Conservation (phyloP, 1,140 invertebrate species). For the Holcopasites calliopsidis region DNA sequence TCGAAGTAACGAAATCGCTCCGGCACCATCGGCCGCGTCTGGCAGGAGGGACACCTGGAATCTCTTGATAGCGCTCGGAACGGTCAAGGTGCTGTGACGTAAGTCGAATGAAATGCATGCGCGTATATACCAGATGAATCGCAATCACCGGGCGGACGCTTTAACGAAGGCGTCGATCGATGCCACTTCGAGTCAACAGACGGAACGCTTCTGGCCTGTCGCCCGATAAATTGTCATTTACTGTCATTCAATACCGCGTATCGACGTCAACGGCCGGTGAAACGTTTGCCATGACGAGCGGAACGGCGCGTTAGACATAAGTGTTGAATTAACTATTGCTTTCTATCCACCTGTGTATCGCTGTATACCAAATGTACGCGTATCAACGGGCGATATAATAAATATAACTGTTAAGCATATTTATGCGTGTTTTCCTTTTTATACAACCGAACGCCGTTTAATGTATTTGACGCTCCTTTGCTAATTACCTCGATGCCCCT, state of each 20-base stretch:
- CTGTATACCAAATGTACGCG: no score
- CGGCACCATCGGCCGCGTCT: background rate
- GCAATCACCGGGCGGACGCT: background rate
- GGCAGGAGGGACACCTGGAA: background rate
- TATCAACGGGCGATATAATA: no score
- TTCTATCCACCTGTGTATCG: background rate
- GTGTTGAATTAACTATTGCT: background rate
- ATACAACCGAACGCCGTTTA: no score
- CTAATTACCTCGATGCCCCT: no score
- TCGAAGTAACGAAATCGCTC: background rate
- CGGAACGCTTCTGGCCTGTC: no score
- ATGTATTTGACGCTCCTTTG: no score
- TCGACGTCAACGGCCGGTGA: conserved; percentile 7
- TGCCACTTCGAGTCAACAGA: no score
- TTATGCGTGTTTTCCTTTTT: no score
- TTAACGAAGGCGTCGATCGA: background rate
- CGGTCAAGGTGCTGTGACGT: conserved; percentile 8
- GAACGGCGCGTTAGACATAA: background rate
- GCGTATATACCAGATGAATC: conserved; percentile 3
- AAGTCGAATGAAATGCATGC: background rate
- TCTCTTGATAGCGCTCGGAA: background rate
- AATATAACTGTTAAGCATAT: no score
- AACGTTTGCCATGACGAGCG: background rate
- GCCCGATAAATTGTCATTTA: background rate
- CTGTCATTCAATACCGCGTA: no score